Conservation (phyloP, 92 coral and sea anemone genomes). For the Metridium senile region DNA sequence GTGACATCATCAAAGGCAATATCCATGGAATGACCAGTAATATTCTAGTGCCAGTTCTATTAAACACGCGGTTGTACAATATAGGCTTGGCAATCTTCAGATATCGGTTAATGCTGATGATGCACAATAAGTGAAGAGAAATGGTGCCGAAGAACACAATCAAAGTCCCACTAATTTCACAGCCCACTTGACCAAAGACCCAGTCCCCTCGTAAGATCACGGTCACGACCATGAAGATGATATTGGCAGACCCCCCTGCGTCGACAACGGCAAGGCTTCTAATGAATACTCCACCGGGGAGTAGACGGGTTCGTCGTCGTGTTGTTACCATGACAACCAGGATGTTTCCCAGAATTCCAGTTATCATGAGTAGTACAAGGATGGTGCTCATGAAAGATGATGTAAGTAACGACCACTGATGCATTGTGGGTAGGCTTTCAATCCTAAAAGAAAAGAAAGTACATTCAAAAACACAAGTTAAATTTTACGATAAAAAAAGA, state of each 20-base stretch:
- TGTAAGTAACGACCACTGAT: conserved; percentile 44
- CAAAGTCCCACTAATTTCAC: conserved; percentile 60
- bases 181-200: conserved; percentile 58
- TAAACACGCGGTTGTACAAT: conserved; percentile 51
- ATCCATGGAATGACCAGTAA: conserved; percentile 56
- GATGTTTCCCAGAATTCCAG: conserved; percentile 63
- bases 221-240: conserved; percentile 63
- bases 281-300: conserved; percentile 60
- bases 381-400: conserved; percentile 31
- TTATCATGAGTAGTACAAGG: conserved; percentile 29
- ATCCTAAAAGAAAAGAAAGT: not conserved
- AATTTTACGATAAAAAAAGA: not conserved
- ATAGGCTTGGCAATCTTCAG: conserved; percentile 52
- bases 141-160: conserved; percentile 52
- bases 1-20: conserved; percentile 50
- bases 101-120: conserved; percentile 66
- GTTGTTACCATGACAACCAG: conserved; percentile 60
- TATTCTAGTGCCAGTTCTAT: conserved; percentile 23
- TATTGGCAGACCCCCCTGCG: conserved; percentile 59
- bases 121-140: conserved; percentile 53
- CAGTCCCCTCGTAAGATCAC: conserved; percentile 52
- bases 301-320: conserved; percentile 51
- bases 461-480: not conserved
- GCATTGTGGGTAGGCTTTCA: conserved; percentile 1
- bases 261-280: conserved; percentile 59